Conservation (phyloP, 2,797 vertebrate genomes). For the Pristis pectinata region DNA sequence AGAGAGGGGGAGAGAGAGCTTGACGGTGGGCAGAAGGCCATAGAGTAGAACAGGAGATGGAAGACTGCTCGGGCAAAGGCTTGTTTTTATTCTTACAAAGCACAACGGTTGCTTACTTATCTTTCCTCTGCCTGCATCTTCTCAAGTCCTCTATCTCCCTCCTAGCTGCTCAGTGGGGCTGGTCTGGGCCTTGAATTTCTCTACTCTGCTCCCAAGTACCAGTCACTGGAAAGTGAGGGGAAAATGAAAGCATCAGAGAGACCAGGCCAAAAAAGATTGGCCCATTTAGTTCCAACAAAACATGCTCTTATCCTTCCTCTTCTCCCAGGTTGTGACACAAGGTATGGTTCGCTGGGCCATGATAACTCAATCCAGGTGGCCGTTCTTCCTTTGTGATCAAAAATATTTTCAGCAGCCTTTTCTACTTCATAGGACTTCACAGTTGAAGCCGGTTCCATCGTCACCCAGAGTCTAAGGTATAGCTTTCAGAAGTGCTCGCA, state of each 20-base stretch:
- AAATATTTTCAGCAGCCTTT: background rate
- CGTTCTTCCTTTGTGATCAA: background rate
- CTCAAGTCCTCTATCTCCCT: no score
- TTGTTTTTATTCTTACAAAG: background rate
- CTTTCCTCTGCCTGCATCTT: background rate
- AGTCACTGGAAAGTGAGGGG: background rate
- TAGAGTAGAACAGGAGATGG: background rate
- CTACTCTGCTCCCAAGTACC: background rate
- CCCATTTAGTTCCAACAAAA: no score
- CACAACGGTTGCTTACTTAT: background rate
- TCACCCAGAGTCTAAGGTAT: background rate
- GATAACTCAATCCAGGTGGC: background rate
- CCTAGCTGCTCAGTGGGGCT: background rate
- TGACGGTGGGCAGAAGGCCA: background rate
- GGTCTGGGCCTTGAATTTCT: background rate
- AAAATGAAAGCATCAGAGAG: background rate
- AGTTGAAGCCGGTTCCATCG: background rate
- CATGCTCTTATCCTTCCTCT: background rate
- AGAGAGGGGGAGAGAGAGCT: background rate
- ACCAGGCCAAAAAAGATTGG: background rate
- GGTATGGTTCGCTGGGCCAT: background rate
- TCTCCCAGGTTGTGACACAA: background rate
- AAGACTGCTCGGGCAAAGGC: background rate
- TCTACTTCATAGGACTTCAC: background rate
- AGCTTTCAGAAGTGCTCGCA: background rate